Conservation (phyloP, 2,797 vertebrate species). For the Siniperca obscura region DNA sequence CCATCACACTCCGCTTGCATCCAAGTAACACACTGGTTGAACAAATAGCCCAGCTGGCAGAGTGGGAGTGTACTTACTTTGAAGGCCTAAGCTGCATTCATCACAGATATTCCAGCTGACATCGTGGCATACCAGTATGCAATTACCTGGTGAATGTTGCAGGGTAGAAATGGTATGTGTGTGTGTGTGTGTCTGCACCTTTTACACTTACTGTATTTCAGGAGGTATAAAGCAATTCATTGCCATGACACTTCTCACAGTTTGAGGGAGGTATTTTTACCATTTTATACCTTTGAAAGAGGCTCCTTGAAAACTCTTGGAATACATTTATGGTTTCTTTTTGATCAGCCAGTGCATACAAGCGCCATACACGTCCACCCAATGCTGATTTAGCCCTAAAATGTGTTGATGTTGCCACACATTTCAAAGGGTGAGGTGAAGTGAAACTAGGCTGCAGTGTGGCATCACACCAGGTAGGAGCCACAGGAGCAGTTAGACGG, state of each 20-base stretch:
- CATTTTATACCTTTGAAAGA: conserved; percentile 8
- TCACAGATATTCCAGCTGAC: conserved; percentile 71
- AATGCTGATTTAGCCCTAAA: conserved; percentile 18
- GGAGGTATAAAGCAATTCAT: conserved; percentile 18
- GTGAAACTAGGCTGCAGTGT: conserved; percentile 62
- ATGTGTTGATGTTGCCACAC: conserved; percentile 27
- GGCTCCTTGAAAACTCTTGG: not conserved
- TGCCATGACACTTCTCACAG: conserved; percentile 22
- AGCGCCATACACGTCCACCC: conserved; percentile 9
- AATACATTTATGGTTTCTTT: not conserved
- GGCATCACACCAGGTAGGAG: conserved; percentile 51
- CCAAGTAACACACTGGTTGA: conserved; percentile 73
- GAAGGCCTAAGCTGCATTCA: conserved; percentile 74
- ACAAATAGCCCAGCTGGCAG: conserved; percentile 77
- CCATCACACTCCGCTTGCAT: conserved; percentile 70
- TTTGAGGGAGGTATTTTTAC: not conserved
- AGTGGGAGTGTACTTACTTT: conserved; percentile 78
- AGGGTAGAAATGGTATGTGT: conserved; percentile 31
- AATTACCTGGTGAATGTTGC: conserved; percentile 66
- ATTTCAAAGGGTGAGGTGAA: conserved; percentile 57
- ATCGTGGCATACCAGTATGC: conserved; percentile 54
- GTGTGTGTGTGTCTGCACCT: conserved; percentile 9
- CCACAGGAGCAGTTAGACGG: conserved; percentile 41
- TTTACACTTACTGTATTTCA: conserved; percentile 26
- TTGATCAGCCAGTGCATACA: not conserved